Percentiles rank a stretch among this genome's conserved stretches.
These are phyloP conservation scores for Spea multiplicata DNA, from an alignment of 2,113 vertebrate genomes.

Conservation along the genomic window DNA sequence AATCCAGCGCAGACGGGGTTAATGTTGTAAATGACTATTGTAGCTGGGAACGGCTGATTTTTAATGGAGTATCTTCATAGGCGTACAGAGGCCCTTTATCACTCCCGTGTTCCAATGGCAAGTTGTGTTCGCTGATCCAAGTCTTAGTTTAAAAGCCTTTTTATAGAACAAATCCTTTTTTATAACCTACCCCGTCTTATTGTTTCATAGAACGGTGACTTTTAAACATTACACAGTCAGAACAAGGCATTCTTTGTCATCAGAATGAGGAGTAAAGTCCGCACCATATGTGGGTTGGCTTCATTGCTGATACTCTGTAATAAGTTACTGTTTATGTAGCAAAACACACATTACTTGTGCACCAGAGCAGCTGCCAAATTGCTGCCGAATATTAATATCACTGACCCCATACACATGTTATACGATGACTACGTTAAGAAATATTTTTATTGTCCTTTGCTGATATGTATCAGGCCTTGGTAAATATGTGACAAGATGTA, in stretches of 20 bases:
- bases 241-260: not conserved
- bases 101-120: too few species aligned
- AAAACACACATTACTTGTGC: conserved; percentile 27
- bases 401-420: not conserved
- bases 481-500: conserved; percentile 20
- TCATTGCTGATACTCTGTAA: conserved; percentile 10
- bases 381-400: not conserved
- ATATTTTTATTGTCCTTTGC: conserved; percentile 34
- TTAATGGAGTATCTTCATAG: too few species aligned
- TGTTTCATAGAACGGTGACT: not conserved
- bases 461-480: not conserved
- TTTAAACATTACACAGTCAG: too few species aligned
- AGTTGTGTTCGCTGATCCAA: too few species aligned
- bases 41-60: too few species aligned
- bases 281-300: conserved; percentile 12
- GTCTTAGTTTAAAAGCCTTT: too few species aligned
- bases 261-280: conserved; percentile 27
- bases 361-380: conserved; percentile 16
- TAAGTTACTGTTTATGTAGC: conserved; percentile 37
- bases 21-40: too few species aligned
- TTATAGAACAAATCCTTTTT: too few species aligned
- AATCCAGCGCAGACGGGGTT: too few species aligned
- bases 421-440: conserved; percentile 19
- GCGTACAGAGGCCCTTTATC: too few species aligned
- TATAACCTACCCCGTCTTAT: not conserved